A percentile compares a stretch with the other conserved stretches of the same genome.
Conservation (phyloP, 2,797 vertebrate genomes). For the Syngnathus rostellatus region DNA sequence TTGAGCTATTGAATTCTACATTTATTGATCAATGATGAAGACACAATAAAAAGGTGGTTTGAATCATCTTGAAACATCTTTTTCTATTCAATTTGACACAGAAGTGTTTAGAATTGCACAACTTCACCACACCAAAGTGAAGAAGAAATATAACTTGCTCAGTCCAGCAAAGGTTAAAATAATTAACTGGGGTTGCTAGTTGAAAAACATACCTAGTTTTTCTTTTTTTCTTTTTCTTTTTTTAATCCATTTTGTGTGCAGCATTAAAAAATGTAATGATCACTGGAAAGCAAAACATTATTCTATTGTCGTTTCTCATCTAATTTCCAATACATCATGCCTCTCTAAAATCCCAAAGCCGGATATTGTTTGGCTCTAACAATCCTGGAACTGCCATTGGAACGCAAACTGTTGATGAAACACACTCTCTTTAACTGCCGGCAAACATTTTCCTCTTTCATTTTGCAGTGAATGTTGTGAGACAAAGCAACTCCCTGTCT, state of each 20-base stretch:
- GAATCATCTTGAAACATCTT: no score
- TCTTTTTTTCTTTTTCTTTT: background rate
- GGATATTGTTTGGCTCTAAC: constrained; percentile 38
- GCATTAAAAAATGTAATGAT: background rate
- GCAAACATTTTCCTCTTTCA: constrained; percentile 56
- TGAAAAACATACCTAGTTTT: background rate
- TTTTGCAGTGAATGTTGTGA: constrained; percentile 62
- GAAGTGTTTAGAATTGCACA: no score
- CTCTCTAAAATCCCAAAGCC: constrained; percentile 48
- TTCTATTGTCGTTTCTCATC: background rate
- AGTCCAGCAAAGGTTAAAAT: background rate
- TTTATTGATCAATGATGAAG: background rate
- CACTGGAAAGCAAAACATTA: background rate
- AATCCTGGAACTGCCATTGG: constrained; percentile 53
- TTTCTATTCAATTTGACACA: no score
- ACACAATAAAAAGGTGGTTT: no score
- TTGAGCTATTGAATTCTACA: background rate
- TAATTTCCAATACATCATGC: constrained; percentile 30
- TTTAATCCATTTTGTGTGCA: background rate
- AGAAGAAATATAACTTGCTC: background rate
- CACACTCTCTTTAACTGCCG: constrained; percentile 57
- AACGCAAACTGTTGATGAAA: constrained; percentile 67
- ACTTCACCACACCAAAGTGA: background rate
- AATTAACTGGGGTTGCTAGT: background rate
- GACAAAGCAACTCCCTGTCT: constrained; percentile 61